phyloP scores from a whole-genome alignment of 1,140 invertebrate species.

The Drosophila pandora region DNA sequence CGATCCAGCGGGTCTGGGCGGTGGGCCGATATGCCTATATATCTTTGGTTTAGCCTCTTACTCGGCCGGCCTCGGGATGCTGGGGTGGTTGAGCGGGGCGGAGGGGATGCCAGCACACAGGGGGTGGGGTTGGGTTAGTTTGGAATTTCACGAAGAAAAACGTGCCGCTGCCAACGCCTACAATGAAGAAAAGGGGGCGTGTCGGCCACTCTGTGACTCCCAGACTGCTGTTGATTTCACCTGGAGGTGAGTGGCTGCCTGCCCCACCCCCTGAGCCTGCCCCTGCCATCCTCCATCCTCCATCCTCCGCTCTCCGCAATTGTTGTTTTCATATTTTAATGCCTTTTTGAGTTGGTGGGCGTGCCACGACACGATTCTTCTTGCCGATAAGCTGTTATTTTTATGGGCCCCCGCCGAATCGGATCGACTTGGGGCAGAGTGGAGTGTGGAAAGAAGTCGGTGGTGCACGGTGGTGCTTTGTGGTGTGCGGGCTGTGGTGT shows the following conservation, averaged over 20 bases:
- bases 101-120: background rate
- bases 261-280: constrained; percentile 6
- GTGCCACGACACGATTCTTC: constrained; percentile 77
- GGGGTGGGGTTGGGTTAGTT: constrained; percentile 17
- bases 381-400: constrained; percentile 78
- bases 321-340: constrained; percentile 82
- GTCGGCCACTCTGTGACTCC: constrained; percentile 42
- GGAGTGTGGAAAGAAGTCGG: background rate
- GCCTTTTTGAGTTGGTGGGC: constrained; percentile 77
- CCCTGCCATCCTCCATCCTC: background rate
- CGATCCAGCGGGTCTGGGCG: constrained; percentile 6
- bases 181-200: constrained; percentile 49
- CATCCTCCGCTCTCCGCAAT: constrained; percentile 35
- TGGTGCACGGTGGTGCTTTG: background rate
- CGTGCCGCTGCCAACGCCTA: constrained; percentile 70
- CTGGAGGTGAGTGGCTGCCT: constrained; percentile 38
- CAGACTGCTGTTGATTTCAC: constrained; percentile 73
- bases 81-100: constrained; percentile 1
- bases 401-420: constrained; percentile 71
- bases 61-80: constrained; percentile 21
- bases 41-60: constrained; percentile 47
- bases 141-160: constrained; percentile 73
- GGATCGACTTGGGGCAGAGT: constrained; percentile 29
- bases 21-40: constrained; percentile 33
- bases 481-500: constrained; percentile 18